These are phyloP conservation scores for Sus scrofa DNA, from an alignment of 2,113 vertebrate genomes.

Conservation along the genomic window T2T-Sscrofa CM000818.6:127874001-127874500, in stretches of 20 bases:
- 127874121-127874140: too few relatives aligned
- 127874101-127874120: background rate
- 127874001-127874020: background rate
- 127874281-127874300: background rate
- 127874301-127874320: background rate
- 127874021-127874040: background rate
- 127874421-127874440: background rate
- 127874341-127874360: background rate
- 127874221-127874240: too few relatives aligned
- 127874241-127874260: background rate
- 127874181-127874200: background rate
- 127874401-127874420: background rate
- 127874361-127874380: background rate
- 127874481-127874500: background rate
- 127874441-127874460: fast-evolving
- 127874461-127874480: background rate
- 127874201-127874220: background rate
- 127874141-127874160: too few relatives aligned
- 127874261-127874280: background rate
- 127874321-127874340: background rate
- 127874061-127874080: background rate
- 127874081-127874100: background rate
- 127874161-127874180: fast-evolving
- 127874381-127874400: background rate
- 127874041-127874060: background rate